Conservation (phyloP, 2,113 vertebrate species). For the Rattus norvegicus region GRCr8 NC_086030.1:12393501-12394000, state of each 20-base stretch:
- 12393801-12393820: background rate
- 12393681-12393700: background rate
- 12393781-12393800: slow-evolving; percentile 5
- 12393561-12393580: background rate
- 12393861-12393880: slow-evolving; percentile 43
- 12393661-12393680: background rate
- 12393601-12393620: background rate
- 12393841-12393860: background rate
- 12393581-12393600: background rate
- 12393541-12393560: background rate
- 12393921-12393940: background rate
- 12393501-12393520: background rate
- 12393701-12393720: background rate
- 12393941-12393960: background rate
- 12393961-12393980: background rate
- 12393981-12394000: slow-evolving; percentile 6
- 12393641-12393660: no score
- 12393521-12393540: background rate
- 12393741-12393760: background rate
- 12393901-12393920: background rate
- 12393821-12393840: background rate
- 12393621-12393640: background rate
- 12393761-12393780: slow-evolving; percentile 9
- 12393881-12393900: background rate
- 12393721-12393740: slow-evolving; percentile 26